Evolutionary conservation across 2,888 invertebrate species (phyloP).

Genomic region (Andrena bucephala): DNA sequence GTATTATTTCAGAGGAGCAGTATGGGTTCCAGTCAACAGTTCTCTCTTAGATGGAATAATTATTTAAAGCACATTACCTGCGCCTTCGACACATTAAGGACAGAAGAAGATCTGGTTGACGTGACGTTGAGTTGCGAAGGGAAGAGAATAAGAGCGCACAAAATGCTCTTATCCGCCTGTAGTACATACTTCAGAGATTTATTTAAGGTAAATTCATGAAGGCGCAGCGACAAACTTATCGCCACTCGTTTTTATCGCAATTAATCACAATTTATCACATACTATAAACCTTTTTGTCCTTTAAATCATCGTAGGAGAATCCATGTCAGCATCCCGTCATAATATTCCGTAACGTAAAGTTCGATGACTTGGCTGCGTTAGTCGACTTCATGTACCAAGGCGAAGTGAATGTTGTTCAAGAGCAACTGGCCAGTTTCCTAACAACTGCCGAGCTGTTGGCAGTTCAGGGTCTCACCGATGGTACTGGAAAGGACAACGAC

Average conservation of each 20-base stretch:
- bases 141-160: conserved; percentile 93
- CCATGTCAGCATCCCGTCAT: conserved; percentile 93
- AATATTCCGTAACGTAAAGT: conserved; percentile 92
- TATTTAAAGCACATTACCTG: conserved; percentile 93
- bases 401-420: conserved; percentile 93
- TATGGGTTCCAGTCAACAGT: conserved; percentile 91
- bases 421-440: conserved; percentile 91
- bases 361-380: conserved; percentile 91
- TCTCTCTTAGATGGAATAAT: conserved; percentile 95
- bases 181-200: conserved; percentile 91
- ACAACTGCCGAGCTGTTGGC: conserved; percentile 92
- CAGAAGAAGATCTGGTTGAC: conserved; percentile 89
- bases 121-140: conserved; percentile 95
- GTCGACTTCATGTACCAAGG: conserved; percentile 94
- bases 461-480: conserved; percentile 91
- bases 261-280: background rate
- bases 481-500: conserved; percentile 84
- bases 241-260: background rate
- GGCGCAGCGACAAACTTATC: background rate
- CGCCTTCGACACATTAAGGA: conserved; percentile 90
- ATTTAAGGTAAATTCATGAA: conserved; percentile 82
- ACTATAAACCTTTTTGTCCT: background rate
- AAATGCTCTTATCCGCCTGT: conserved; percentile 93
- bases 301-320: conserved; percentile 88
- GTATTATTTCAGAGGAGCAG: conserved; percentile 67